Percentiles rank a stretch among this genome's conserved stretches.
These are phyloP conservation scores for Pantherophis vulpinus DNA, from an alignment of 2,797 vertebrate genomes.

Conservation along the genomic window DNA sequence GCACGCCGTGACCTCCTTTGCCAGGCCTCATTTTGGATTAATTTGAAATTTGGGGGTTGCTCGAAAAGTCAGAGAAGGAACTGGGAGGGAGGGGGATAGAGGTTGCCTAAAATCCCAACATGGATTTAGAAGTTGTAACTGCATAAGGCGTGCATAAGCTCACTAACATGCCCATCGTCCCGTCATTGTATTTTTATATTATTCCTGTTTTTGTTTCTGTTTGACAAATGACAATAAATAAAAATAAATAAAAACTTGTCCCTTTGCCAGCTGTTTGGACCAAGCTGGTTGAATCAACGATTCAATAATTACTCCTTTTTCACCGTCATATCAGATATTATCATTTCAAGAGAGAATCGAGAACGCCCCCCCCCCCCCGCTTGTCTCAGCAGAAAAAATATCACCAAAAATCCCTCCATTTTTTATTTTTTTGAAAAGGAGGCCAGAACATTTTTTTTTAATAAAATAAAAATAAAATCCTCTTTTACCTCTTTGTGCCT, in stretches of 20 bases:
- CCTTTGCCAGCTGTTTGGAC: neutral
- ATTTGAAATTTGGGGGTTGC: neutral
- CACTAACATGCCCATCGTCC: no score
- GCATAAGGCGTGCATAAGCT: no score
- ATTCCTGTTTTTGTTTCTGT: no score
- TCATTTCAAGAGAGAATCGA: neutral
- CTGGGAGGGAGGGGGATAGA: accelerated
- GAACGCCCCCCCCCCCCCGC: accelerated
- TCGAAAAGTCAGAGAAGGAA: neutral
- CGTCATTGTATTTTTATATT: no score
- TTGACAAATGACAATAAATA: no score
- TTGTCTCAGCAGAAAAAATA: neutral
- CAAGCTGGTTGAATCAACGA: neutral
- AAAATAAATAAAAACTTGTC: neutral
- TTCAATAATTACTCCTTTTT: neutral
- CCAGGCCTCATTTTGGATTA: neutral
- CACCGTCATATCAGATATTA: neutral
- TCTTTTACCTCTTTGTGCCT: slow-evolving; percentile 87
- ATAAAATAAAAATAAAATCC: neutral
- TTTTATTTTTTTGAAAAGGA: neutral
- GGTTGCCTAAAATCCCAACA: neutral
- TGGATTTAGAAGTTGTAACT: neutral
- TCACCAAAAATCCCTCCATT: neutral
- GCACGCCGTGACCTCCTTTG: neutral
- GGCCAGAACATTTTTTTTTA: no score